phyloP scores from a whole-genome alignment of 2,797 vertebrate species.

The Phyllotis vaccarum region DNA sequence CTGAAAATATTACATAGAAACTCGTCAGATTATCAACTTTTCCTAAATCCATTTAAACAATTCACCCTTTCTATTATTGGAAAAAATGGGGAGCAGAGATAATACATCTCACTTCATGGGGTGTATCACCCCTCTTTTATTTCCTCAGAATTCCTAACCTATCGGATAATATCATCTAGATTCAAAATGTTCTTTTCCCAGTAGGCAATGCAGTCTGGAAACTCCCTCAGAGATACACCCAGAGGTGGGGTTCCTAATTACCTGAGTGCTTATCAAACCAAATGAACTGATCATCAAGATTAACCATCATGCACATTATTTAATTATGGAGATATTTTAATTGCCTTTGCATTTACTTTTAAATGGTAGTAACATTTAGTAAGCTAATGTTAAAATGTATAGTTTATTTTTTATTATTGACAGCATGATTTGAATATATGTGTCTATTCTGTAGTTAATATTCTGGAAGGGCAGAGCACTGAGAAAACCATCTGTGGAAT shows the following conservation, averaged over 20 bases:
- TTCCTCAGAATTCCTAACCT: neutral
- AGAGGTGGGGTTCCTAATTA: neutral
- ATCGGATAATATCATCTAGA: neutral
- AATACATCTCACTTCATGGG: neutral
- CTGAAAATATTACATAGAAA: slow-evolving; percentile 27
- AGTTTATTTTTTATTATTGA: slow-evolving; percentile 17
- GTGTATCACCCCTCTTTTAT: neutral
- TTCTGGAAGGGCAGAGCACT: neutral
- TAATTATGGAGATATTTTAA: slow-evolving; percentile 59
- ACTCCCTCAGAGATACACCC: neutral
- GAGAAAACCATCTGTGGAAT: neutral
- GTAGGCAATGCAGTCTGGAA: neutral
- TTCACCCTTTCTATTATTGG: neutral
- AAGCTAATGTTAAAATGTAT: slow-evolving; percentile 1
- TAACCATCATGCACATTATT: neutral
- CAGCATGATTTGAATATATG: neutral
- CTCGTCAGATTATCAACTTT: neutral
- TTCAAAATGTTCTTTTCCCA: neutral
- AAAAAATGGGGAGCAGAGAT: neutral
- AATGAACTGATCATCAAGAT: neutral
- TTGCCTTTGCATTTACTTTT: slow-evolving; percentile 16
- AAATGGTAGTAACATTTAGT: slow-evolving; percentile 46
- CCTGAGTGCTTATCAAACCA: neutral
- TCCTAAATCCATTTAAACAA: slow-evolving; percentile 1
- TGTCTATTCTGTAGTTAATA: neutral